phyloP scores from a whole-genome alignment of 2,888 invertebrate genomes.

The Eristalis arbustorum region DNA sequence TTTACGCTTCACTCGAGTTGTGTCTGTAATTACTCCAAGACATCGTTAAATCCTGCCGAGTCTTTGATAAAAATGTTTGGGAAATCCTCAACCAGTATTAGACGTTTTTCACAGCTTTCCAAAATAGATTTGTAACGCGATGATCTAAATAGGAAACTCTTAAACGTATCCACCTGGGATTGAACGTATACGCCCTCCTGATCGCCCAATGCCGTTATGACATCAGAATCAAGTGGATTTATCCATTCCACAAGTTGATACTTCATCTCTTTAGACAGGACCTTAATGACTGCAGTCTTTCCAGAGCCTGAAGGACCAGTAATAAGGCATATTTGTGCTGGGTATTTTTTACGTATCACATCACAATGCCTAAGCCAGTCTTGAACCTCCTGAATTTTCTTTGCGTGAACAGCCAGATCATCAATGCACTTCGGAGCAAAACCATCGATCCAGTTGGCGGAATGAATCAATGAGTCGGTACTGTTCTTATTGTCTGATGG shows the following conservation, averaged over 20 bases:
- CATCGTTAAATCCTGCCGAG: slow-evolving; percentile 84
- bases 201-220: slow-evolving; percentile 78
- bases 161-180: slow-evolving; percentile 86
- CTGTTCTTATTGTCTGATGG: not conserved
- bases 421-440: slow-evolving; percentile 83
- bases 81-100: slow-evolving; percentile 90
- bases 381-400: slow-evolving; percentile 87
- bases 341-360: slow-evolving; percentile 72
- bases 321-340: slow-evolving; percentile 84
- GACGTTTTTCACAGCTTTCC: slow-evolving; percentile 81
- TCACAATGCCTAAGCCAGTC: slow-evolving; percentile 83
- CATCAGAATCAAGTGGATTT: slow-evolving; percentile 87
- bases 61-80: slow-evolving; percentile 88
- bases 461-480: slow-evolving; percentile 8
- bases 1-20: slow-evolving; percentile 1
- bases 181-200: slow-evolving; percentile 75
- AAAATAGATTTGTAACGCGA: slow-evolving; percentile 87
- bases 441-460: slow-evolving; percentile 82
- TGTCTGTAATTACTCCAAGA: slow-evolving; percentile 84
- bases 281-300: slow-evolving; percentile 87
- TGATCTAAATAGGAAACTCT: slow-evolving; percentile 88
- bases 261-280: slow-evolving; percentile 84
- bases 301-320: slow-evolving; percentile 93
- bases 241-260: slow-evolving; percentile 87
- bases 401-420: slow-evolving; percentile 87